These are phyloP conservation scores for Drosophila prostipennis DNA, from an alignment of 2,888 invertebrate species.

Conservation along the genomic window DNA sequence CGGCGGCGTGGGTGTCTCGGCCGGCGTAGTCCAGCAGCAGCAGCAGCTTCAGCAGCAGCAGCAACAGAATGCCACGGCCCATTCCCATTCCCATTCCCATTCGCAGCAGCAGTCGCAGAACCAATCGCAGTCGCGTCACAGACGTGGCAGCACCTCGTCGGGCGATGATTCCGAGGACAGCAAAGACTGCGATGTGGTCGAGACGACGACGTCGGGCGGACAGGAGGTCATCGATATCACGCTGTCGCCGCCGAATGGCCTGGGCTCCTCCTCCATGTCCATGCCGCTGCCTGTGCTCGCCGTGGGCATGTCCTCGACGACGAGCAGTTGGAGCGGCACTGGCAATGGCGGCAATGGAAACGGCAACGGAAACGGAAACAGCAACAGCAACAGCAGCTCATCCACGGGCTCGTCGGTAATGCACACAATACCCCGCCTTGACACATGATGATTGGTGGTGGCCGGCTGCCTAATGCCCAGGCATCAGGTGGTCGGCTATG, in stretches of 20 bases:
- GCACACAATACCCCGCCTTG: constrained; percentile 80
- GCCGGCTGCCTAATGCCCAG: constrained; percentile 81
- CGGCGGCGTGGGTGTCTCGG: constrained; percentile 3
- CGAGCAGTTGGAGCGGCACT: constrained; percentile 23
- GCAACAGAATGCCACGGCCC: constrained; percentile 36
- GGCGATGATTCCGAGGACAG: constrained; percentile 84
- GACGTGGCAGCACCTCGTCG: constrained; percentile 84
- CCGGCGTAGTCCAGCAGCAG: constrained; percentile 50
- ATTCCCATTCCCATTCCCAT: constrained; percentile 10
- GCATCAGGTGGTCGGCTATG: constrained; percentile 71
- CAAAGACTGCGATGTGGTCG: constrained; percentile 83
- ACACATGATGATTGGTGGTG: constrained; percentile 83
- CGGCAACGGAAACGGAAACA: constrained; percentile 46
- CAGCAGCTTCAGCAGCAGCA: constrained; percentile 44
- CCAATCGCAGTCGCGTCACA: constrained; percentile 71
- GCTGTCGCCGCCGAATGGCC: constrained; percentile 73
- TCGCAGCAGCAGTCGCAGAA: constrained; percentile 60
- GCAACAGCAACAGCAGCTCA: constrained; percentile 59
- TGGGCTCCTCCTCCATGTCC: constrained; percentile 34
- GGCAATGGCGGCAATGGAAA: constrained; percentile 8
- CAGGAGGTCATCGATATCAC: constrained; percentile 71
- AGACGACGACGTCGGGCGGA: constrained; percentile 73
- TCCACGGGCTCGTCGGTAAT: constrained; percentile 81
- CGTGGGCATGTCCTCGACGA: constrained; percentile 17
- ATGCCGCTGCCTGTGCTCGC: constrained; percentile 23